Conservation (phyloP, 2,797 vertebrate species). For the Avahi laniger region DNA sequence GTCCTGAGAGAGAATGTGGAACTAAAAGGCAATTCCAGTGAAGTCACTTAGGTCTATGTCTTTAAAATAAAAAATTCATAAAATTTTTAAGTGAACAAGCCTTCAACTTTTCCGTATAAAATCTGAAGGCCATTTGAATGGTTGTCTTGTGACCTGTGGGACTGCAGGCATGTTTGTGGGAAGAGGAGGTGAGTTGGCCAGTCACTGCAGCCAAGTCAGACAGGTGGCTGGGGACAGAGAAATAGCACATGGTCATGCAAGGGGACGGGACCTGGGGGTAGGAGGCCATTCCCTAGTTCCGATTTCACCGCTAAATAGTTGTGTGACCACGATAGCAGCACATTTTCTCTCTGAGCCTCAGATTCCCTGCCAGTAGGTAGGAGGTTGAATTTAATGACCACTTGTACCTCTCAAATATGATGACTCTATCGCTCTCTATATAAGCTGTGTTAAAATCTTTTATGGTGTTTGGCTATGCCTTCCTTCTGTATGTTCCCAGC, state of each 20-base stretch:
- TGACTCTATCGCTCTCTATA: background rate
- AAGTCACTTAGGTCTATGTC: background rate
- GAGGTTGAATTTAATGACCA: background rate
- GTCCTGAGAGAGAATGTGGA: background rate
- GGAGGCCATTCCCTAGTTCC: background rate
- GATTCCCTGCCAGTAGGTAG: background rate
- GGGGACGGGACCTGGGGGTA: accelerated
- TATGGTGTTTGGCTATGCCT: constrained; percentile 41
- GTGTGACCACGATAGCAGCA: background rate
- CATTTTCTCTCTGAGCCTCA: background rate
- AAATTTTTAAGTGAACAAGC: background rate
- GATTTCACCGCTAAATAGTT: background rate
- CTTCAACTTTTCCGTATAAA: background rate
- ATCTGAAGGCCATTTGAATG: background rate
- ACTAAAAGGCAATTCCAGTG: background rate
- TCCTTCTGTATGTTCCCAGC: background rate
- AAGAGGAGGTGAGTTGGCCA: background rate
- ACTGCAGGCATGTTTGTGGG: background rate
- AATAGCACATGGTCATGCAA: background rate
- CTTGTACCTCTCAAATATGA: background rate
- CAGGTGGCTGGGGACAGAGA: background rate
- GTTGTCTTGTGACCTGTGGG: background rate
- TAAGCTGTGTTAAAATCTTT: background rate
- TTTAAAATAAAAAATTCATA: background rate
- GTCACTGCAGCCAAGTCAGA: background rate